A percentile compares a stretch with the other conserved stretches of the same genome.
Evolutionary conservation across 2,888 invertebrate species (phyloP).

Genomic region (Dolichopus griseipennis): DNA sequence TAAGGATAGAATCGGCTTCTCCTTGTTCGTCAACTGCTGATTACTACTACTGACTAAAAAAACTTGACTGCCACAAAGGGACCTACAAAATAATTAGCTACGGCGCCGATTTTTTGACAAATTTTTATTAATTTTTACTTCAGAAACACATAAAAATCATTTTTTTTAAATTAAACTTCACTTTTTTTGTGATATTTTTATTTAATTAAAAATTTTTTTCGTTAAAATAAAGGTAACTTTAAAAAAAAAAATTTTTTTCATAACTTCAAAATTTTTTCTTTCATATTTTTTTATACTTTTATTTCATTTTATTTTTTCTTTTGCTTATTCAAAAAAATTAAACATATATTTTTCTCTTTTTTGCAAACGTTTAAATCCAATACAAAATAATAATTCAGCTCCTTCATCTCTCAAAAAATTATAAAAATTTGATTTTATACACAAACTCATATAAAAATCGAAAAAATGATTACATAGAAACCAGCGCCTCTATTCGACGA

Average conservation of each 20-base stretch:
- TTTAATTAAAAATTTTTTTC: not conserved
- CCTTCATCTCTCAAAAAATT: not conserved
- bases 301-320: not conserved
- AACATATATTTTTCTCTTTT: not conserved
- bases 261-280: not conserved
- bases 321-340: not conserved
- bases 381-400: not conserved
- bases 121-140: not conserved
- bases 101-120: not conserved
- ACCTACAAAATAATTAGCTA: conserved; percentile 6
- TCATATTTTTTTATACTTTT: not conserved
- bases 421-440: not conserved
- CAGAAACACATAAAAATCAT: not conserved
- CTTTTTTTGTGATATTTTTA: not conserved
- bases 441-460: not conserved
- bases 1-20: conserved; percentile 6
- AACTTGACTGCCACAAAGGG: not conserved
- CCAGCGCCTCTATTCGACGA: not conserved
- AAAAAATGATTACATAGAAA: not conserved
- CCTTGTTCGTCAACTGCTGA: conserved; percentile 4
- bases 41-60: not conserved
- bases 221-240: too few species aligned
- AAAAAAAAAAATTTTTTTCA: not conserved
- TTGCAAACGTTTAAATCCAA: not conserved
- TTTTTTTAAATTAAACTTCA: not conserved